phyloP scores from a whole-genome alignment of 2,113 vertebrate species.

The Ammodramus savannarum region DNA sequence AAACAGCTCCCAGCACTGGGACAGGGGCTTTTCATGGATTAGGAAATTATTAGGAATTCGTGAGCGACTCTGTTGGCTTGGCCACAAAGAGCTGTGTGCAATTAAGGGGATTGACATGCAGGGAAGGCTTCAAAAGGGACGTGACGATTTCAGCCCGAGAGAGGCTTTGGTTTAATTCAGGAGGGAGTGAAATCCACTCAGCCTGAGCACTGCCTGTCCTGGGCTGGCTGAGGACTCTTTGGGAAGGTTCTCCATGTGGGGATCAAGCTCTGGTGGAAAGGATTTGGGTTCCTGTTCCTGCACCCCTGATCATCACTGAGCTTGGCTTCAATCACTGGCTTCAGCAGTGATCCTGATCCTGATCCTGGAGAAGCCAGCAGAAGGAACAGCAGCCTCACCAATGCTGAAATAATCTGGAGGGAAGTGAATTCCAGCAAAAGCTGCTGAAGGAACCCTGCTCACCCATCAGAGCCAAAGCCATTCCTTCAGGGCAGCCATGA shows the following conservation, averaged over 20 bases:
- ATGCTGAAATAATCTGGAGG: neutral
- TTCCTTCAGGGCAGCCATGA: neutral
- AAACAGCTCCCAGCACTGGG: neutral
- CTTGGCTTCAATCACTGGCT: neutral
- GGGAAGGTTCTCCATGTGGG: neutral
- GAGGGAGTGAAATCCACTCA: neutral
- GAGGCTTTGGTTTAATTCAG: neutral
- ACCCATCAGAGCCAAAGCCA: neutral
- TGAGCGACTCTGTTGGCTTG: neutral
- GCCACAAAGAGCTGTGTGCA: neutral
- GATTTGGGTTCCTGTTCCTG: neutral
- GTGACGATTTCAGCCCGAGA: neutral
- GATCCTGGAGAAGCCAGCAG: neutral
- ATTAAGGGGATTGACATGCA: neutral
- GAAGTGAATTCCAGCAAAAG: neutral
- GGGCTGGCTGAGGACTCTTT: neutral
- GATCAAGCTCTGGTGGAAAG: neutral
- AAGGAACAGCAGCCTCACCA: neutral
- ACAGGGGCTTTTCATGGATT: neutral
- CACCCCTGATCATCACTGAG: rapidly evolving
- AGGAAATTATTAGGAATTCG: neutral
- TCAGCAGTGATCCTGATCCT: neutral
- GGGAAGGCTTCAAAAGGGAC: neutral
- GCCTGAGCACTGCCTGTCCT: neutral
- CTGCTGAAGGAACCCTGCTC: neutral